A percentile compares a stretch with the other conserved stretches of the same genome.
Evolutionary conservation across 2,113 vertebrate species (phyloP).

Genomic region (Manacus vitellinus): DNA sequence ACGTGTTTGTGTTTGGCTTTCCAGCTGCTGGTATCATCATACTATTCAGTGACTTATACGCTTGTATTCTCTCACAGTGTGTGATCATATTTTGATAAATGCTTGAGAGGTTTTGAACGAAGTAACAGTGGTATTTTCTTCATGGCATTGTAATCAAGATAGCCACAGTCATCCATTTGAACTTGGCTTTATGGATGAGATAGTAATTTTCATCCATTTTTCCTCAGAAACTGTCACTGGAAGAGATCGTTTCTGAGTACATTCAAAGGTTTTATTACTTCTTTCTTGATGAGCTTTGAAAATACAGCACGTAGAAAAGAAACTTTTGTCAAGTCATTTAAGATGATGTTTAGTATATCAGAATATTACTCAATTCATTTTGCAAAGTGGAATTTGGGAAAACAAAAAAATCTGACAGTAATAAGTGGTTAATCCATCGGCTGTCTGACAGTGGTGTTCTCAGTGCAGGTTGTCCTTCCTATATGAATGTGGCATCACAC

Average conservation of each 20-base stretch:
- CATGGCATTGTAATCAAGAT: not conserved
- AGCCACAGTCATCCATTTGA: not conserved
- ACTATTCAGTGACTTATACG: not conserved
- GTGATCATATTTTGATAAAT: not conserved
- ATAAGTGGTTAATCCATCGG: not conserved
- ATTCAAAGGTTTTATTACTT: not conserved
- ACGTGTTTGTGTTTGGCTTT: not conserved
- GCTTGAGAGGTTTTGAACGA: not conserved
- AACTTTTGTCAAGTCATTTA: not conserved
- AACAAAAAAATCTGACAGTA: not conserved
- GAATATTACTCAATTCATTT: not conserved
- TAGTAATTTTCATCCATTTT: not conserved
- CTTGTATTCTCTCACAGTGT: not conserved
- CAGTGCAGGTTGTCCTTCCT: not conserved
- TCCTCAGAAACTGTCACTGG: not conserved
- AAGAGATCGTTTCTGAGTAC: not conserved
- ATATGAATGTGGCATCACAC: not conserved
- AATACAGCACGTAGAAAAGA: not conserved
- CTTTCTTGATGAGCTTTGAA: not conserved
- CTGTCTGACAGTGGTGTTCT: not conserved
- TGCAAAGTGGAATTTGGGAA: not conserved
- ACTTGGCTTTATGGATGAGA: not conserved
- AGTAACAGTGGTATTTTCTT: not conserved
- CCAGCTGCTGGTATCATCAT: not conserved
- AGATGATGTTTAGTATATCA: not conserved